phyloP scores from a whole-genome alignment of 1,140 invertebrate species.

The Gryon sp. region DNA sequence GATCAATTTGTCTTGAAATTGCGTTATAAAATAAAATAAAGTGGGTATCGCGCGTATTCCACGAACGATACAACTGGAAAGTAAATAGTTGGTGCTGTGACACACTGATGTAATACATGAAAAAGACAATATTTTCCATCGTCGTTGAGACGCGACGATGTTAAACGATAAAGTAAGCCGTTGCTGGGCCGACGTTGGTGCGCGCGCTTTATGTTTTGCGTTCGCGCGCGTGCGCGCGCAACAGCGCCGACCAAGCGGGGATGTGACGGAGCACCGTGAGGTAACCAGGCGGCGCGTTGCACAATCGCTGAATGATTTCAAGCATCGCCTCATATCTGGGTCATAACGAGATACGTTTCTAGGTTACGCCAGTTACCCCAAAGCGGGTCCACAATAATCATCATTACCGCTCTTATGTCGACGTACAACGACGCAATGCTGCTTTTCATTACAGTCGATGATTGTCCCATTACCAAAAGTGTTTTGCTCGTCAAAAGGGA shows the following conservation, averaged over 20 bases:
- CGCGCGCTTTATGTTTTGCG: too few relatives aligned
- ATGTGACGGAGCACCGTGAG: too few relatives aligned
- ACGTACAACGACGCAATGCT: constrained; percentile 45
- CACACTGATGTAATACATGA: constrained; percentile 50
- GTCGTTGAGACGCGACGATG: constrained; percentile 15
- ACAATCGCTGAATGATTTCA: constrained; percentile 81
- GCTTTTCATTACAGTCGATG: constrained; percentile 50
- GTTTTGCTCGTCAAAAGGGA: constrained; percentile 5
- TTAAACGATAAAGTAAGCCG: constrained; percentile 71
- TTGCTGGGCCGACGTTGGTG: constrained; percentile 70
- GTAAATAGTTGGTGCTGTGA: constrained; percentile 50
- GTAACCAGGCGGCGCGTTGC: constrained; percentile 77
- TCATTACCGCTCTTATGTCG: constrained; percentile 58
- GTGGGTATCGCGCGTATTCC: constrained; percentile 5
- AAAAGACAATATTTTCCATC: constrained; percentile 52
- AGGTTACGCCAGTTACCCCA: constrained; percentile 79
- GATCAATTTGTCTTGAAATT: constrained; percentile 35
- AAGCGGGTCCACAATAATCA: constrained; percentile 72
- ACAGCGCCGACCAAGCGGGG: constrained; percentile 70
- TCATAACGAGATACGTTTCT: constrained; percentile 80
- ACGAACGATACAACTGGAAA: constrained; percentile 45
- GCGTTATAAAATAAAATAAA: constrained; percentile 26
- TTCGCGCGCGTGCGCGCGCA: constrained; percentile 65
- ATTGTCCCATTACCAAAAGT: constrained; percentile 33
- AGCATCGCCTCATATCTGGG: constrained; percentile 81